phyloP scores from a whole-genome alignment of 2,888 invertebrate species.

The Tetrapedia diversipes region DNA sequence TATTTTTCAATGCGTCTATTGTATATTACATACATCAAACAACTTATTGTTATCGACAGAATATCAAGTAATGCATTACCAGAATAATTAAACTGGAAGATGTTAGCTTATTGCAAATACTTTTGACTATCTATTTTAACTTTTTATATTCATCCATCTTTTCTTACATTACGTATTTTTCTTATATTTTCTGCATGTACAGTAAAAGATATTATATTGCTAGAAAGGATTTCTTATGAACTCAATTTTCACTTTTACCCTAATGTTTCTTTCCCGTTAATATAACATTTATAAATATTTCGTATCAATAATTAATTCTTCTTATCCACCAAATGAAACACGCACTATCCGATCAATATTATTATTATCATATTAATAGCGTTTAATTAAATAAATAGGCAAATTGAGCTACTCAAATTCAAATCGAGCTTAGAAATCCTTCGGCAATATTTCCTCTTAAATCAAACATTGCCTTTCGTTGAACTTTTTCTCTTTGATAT shows the following conservation, averaged over 20 bases:
- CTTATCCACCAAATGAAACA: conserved; percentile 22
- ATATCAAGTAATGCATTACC: not conserved
- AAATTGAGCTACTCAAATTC: conserved; percentile 15
- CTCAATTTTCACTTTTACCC: conserved; percentile 7
- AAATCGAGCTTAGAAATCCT: conserved; percentile 1
- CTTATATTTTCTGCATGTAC: not conserved
- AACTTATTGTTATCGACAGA: not conserved
- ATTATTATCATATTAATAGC: conserved; percentile 12
- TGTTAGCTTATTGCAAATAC: conserved; percentile 41
- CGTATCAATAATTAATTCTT: not conserved
- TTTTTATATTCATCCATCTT: conserved; percentile 4
- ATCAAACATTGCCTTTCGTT: conserved; percentile 27
- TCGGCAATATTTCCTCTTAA: conserved; percentile 10
- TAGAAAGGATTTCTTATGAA: conserved; percentile 29
- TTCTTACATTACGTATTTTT: conserved; percentile 8
- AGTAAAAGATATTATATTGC: conserved; percentile 2
- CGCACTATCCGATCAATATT: conserved; percentile 4
- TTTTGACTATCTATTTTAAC: conserved; percentile 15
- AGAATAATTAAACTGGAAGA: not conserved
- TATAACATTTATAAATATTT: conserved; percentile 9
- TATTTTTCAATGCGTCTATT: not conserved
- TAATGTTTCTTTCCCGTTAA: not conserved
- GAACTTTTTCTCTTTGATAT: not conserved
- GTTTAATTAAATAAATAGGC: conserved; percentile 38
- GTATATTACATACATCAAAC: not conserved